Evolutionary conservation across 2,113 vertebrate genomes (phyloP).

Genomic region (Hyaena hyaena): DNA sequence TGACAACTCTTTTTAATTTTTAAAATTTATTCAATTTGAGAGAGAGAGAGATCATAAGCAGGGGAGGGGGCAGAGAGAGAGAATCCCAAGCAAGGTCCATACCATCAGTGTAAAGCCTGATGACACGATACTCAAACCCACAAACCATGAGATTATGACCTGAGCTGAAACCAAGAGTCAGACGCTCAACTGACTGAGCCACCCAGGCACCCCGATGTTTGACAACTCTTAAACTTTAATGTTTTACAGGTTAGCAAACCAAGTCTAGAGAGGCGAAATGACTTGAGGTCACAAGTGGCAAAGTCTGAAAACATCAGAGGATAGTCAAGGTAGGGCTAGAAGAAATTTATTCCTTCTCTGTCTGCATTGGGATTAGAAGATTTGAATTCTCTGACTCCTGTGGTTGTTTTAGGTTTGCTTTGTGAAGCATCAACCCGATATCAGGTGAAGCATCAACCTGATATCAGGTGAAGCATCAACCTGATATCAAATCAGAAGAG

Average conservation of each 20-base stretch:
- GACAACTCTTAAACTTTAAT: conserved; percentile 4
- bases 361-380: neutral
- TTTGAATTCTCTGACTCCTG: conserved; percentile 21
- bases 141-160: too few species aligned
- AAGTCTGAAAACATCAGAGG: conserved; percentile 19
- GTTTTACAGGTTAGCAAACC: conserved; percentile 42
- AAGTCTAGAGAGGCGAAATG: conserved; percentile 16
- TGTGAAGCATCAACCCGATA: neutral
- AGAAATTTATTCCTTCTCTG: neutral
- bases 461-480: neutral
- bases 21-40: too few species aligned
- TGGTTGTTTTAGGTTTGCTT: conserved; percentile 21
- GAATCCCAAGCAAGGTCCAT: too few species aligned
- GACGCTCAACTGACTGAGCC: too few species aligned
- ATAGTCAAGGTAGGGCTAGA: neutral
- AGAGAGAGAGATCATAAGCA: too few species aligned
- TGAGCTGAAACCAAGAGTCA: too few species aligned
- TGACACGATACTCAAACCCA: too few species aligned
- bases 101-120: too few species aligned
- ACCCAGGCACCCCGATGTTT: neutral
- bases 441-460: neutral
- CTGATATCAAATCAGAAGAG: neutral
- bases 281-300: neutral
- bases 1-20: neutral
- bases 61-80: too few species aligned